Conservation (phyloP, 2,888 invertebrate species). For the Pecten maximus region DNA sequence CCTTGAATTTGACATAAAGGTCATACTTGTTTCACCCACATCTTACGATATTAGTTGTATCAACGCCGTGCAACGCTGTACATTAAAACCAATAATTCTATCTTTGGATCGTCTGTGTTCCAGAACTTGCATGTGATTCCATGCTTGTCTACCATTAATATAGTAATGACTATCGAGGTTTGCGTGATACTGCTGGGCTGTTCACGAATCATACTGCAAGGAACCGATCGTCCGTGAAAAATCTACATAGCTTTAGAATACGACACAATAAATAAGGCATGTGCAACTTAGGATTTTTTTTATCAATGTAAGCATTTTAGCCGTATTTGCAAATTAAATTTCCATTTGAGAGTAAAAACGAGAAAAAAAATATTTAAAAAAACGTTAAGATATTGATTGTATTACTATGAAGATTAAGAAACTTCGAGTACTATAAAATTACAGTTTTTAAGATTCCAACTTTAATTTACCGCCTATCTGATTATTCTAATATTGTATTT, state of each 20-base stretch:
- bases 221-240: background rate
- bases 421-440: no score
- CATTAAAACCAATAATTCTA: background rate
- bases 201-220: background rate
- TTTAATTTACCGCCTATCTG: background rate
- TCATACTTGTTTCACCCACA: background rate
- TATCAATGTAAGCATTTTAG: background rate
- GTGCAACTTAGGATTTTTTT: background rate
- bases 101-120: background rate
- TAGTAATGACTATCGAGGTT: background rate
- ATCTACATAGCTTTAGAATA: background rate
- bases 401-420: background rate
- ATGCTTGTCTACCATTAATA: background rate
- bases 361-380: background rate
- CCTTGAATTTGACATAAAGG: conserved; percentile 1
- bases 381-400: background rate
- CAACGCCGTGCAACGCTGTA: background rate
- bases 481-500: no score
- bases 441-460: background rate
- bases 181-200: background rate
- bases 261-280: background rate
- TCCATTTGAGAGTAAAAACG: background rate
- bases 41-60: background rate
- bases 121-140: background rate
- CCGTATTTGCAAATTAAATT: background rate